phyloP scores from a whole-genome alignment of 2,888 invertebrate species.

The Tridacna gigas region DNA sequence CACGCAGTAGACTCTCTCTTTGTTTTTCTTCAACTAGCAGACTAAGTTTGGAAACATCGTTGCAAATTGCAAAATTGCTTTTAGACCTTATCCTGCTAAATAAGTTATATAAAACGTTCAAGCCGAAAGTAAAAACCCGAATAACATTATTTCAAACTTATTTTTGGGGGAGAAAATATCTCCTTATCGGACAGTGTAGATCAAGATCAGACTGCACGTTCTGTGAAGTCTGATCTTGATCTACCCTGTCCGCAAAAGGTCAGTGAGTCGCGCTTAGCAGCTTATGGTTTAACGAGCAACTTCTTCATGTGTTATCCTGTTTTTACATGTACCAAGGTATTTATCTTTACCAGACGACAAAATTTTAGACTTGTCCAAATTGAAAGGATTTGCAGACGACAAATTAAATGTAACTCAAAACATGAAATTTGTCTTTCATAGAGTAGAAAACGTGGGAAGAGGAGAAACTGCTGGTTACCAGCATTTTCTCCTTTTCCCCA shows the following conservation, averaged over 20 bases:
- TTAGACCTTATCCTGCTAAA: too few species aligned
- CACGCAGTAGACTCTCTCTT: not conserved
- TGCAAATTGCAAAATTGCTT: not conserved
- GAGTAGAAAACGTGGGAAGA: not conserved
- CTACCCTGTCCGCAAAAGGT: too few species aligned
- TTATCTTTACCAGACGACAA: not conserved
- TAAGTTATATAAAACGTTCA: too few species aligned
- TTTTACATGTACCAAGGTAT: not conserved
- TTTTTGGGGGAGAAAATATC: too few species aligned
- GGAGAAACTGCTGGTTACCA: not conserved
- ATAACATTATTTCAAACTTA: too few species aligned
- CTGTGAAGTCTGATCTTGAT: too few species aligned
- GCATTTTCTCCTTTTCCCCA: not conserved
- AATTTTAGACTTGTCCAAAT: not conserved
- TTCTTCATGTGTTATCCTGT: not conserved
- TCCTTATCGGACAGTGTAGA: too few species aligned
- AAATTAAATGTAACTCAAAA: not conserved
- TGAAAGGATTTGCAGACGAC: not conserved
- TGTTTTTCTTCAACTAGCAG: not conserved
- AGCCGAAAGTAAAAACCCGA: too few species aligned
- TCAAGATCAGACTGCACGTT: too few species aligned
- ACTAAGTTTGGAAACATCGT: not conserved
- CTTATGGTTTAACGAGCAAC: not conserved
- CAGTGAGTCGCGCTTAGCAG: too few species aligned
- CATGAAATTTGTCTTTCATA: not conserved